Evolutionary conservation across 1,140 invertebrate species (phyloP).

Genomic region (Chrysomallon squamiferum): DNA sequence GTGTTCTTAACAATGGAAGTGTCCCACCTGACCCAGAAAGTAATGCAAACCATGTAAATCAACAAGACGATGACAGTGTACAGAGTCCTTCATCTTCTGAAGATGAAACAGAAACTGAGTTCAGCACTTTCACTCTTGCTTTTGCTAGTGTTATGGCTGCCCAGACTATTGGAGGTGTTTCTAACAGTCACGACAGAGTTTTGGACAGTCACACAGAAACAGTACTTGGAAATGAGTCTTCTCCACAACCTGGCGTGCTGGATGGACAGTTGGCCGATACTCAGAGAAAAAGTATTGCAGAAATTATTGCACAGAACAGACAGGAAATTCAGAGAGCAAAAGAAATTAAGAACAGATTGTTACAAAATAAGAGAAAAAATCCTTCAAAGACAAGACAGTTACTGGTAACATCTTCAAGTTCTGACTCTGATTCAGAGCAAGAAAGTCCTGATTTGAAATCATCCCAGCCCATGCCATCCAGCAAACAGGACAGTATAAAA

Average conservation of each 20-base stretch:
- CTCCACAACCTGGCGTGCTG: neutral
- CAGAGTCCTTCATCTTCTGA: conserved; percentile 8
- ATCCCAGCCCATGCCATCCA: neutral
- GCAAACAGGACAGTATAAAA: conserved; percentile 3
- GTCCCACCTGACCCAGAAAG: no score
- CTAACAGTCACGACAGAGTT: conserved; percentile 4
- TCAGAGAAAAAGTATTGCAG: conserved; percentile 42
- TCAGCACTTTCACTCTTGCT: conserved; percentile 52
- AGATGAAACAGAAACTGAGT: conserved; percentile 15
- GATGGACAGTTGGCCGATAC: neutral
- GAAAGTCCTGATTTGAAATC: conserved; percentile 7
- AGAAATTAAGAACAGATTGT: conserved; percentile 18
- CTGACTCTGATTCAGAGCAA: conserved; percentile 30
- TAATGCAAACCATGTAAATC: neutral
- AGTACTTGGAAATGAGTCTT: no score
- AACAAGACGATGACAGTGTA: neutral
- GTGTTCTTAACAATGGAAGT: no score
- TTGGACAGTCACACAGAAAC: conserved; percentile 6
- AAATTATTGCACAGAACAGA: conserved; percentile 53
- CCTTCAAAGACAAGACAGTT: neutral
- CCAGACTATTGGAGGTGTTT: conserved; percentile 23
- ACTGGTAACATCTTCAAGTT: conserved; percentile 14
- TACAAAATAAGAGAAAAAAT: neutral
- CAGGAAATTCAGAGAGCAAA: conserved; percentile 27
- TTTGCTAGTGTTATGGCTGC: conserved; percentile 52